Conservation (phyloP, 2,113 vertebrate genomes). For the Labeo catla region DNA sequence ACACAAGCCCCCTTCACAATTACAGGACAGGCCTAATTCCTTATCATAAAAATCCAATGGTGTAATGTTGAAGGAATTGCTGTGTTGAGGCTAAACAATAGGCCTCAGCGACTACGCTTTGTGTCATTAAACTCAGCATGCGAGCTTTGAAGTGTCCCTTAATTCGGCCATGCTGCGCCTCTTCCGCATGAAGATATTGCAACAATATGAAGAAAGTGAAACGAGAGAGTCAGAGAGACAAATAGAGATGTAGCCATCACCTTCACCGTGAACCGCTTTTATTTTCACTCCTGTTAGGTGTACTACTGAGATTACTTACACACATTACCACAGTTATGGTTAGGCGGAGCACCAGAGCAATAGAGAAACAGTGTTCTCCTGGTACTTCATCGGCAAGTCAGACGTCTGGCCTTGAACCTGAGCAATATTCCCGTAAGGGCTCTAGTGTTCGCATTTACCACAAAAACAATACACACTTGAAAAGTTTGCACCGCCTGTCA, state of each 20-base stretch:
- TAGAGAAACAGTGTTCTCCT: conserved; percentile 52
- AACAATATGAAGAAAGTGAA: conserved; percentile 40
- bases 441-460: conserved; percentile 39
- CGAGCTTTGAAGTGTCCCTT: conserved; percentile 53
- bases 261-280: conserved; percentile 53
- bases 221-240: conserved; percentile 34
- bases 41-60: conserved; percentile 64
- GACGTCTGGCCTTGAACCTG: conserved; percentile 42
- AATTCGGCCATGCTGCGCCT: conserved; percentile 51
- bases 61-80: conserved; percentile 56
- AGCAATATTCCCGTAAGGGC: conserved; percentile 44
- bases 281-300: conserved; percentile 50
- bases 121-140: conserved; percentile 61
- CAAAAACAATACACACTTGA: conserved; percentile 32
- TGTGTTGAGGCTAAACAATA: conserved; percentile 56
- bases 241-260: conserved; percentile 55
- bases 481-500: conserved; percentile 39
- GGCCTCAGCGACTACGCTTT: conserved; percentile 45
- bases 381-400: conserved; percentile 49
- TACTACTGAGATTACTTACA: conserved; percentile 50
- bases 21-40: conserved; percentile 60
- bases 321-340: conserved; percentile 51
- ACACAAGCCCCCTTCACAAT: conserved; percentile 57
- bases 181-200: conserved; percentile 41
- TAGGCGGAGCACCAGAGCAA: conserved; percentile 50